Percentiles rank a stretch among this genome's conserved stretches.
Conservation (phyloP, 2,888 invertebrate species). For the Latheticus oryzae region DNA sequence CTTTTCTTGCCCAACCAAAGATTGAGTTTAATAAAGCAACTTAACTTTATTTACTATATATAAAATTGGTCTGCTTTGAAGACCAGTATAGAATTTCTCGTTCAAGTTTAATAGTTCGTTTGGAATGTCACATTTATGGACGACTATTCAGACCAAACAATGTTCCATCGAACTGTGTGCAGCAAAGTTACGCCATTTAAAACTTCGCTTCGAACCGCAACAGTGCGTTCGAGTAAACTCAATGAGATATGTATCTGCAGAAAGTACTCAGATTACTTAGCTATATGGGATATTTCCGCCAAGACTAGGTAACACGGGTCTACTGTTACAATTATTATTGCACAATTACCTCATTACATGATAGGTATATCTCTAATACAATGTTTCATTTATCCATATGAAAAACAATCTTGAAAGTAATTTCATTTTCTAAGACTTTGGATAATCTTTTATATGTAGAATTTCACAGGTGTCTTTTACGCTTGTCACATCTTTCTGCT, state of each 20-base stretch:
- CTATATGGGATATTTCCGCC: slow-evolving; percentile 29
- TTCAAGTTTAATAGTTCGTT: slow-evolving; percentile 37
- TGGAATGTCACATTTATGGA: slow-evolving; percentile 41
- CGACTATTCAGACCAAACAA: slow-evolving; percentile 39
- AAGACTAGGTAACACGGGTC: slow-evolving; percentile 24
- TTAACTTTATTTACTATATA: slow-evolving; percentile 19
- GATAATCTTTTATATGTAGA: slow-evolving; percentile 40
- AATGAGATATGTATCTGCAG: slow-evolving; percentile 39
- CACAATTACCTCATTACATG: no score
- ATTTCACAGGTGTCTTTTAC: slow-evolving; percentile 39
- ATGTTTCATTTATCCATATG: no score
- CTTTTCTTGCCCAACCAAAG: slow-evolving; percentile 5
- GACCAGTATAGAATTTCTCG: slow-evolving; percentile 17
- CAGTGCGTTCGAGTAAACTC: slow-evolving; percentile 29
- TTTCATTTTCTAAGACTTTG: no score
- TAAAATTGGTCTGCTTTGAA: slow-evolving; percentile 6
- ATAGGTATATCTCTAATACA: no score
- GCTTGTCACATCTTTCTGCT: slow-evolving; percentile 34
- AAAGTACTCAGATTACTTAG: slow-evolving; percentile 16
- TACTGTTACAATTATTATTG: slow-evolving; percentile 25
- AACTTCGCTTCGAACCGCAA: slow-evolving; percentile 34
- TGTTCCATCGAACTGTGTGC: slow-evolving; percentile 40
- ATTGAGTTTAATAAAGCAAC: slow-evolving; percentile 26
- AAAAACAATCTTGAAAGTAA: no score
- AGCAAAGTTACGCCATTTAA: slow-evolving; percentile 41